Conservation (phyloP, 2,888 invertebrate genomes). For the Sarcophaga subvicina region DNA sequence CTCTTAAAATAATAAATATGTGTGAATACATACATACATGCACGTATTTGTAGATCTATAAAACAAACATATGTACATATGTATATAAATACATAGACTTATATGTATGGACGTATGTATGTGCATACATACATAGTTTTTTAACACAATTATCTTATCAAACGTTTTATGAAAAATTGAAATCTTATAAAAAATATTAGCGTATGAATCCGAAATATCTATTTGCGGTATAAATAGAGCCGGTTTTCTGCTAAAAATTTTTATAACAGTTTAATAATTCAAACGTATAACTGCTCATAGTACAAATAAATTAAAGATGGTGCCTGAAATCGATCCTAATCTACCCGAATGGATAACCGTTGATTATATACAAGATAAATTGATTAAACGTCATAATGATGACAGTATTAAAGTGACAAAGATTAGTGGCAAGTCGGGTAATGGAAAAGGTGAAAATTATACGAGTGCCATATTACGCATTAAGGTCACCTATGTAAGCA, state of each 20-base stretch:
- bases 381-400: constrained; percentile 72
- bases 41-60: no score
- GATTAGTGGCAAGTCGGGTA: constrained; percentile 72
- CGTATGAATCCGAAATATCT: constrained; percentile 4
- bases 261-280: constrained; percentile 18
- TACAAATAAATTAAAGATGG: neutral
- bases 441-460: constrained; percentile 75
- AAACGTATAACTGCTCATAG: neutral
- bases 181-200: constrained; percentile 15
- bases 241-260: constrained; percentile 7
- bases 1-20: neutral
- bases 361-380: constrained; percentile 72
- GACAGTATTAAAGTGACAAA: constrained; percentile 68
- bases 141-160: constrained; percentile 38
- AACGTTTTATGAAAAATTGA: neutral
- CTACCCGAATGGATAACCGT: constrained; percentile 75
- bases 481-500: constrained; percentile 63
- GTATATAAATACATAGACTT: neutral
- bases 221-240: constrained; percentile 21
- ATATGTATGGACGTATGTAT: neutral
- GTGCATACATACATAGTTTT: neutral
- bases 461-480: constrained; percentile 74
- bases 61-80: neutral
- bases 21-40: neutral
- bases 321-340: constrained; percentile 22